Base-by-base conservation (phyloP, 2,888 invertebrate species). In the Catocala sponsa region DNA sequence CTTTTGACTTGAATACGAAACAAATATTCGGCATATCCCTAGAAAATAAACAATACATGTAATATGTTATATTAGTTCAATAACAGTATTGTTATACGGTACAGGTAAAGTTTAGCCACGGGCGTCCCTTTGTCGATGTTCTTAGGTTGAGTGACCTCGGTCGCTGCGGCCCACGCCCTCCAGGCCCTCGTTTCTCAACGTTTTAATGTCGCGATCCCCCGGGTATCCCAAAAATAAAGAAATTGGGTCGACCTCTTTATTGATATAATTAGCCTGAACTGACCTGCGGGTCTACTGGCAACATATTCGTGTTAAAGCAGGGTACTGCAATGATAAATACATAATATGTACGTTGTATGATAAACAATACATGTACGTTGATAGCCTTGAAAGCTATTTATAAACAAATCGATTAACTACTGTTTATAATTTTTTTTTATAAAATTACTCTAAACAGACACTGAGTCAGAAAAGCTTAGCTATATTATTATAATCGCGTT, bases 61-160 rank as follows among this genome's bases (percentile, higher is more conserved):
- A 41, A 49, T 15, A 43, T 44, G 57, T 57, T 43, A 64, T 51
- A 41, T 60, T 56, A 44, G 9, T 51, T 25, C 25, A 60, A 48
- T 65, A 68, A 67, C 63, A 61, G 59, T 55, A 60, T 50, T 61
- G 15, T 60, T 55, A 58, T 58, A 44, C 65, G 63, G 44, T 62
- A 65, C 65, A 78, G 74, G 69, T 72, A 76, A 70, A 75, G 74
- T 79, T 80, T 70, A 65, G 63, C 71, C 77, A 72, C 72, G 61
- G 70, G 60, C 64, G 68, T 75, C 76, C 77, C 81, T 80, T 79
- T 80, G 82, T 81, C 84, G 79, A 81, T 82, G 81, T 83, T 79
- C 73, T 70, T 65, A 76, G 79, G 87, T 83, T 87, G 80, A 87
- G 70, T 87, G 86, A 87, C 87, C 87, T 72, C 77, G 43, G 65